These are phyloP conservation scores for Chlorops oryzae DNA, from an alignment of 1,140 invertebrate species.

Conservation along the genomic window DNA sequence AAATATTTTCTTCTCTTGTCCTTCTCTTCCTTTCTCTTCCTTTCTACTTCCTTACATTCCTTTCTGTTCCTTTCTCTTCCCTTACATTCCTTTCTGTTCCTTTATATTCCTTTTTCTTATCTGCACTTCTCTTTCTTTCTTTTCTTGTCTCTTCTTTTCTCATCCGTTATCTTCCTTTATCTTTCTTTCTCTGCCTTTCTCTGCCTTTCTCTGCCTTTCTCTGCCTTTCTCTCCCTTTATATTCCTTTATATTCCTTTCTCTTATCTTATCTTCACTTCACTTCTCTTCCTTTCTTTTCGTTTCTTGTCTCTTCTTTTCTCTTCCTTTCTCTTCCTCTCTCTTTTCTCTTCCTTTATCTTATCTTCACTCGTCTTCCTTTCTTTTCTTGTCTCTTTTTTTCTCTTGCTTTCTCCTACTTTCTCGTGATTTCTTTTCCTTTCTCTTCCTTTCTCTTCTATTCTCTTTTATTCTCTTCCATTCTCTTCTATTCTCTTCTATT, in stretches of 20 bases:
- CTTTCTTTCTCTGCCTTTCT: not conserved
- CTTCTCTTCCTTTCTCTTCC: not conserved
- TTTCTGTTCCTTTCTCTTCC: not conserved
- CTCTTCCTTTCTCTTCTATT: not conserved
- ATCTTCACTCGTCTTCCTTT: not conserved
- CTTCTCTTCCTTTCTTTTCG: slow-evolving; percentile 10
- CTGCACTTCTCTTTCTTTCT: not conserved
- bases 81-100: not conserved
- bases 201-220: not conserved
- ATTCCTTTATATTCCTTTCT: not conserved
- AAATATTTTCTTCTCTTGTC: too few relatives aligned
- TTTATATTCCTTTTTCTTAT: not conserved
- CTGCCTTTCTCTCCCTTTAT: not conserved
- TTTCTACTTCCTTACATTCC: not conserved
- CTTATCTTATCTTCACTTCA: slow-evolving; percentile 12
- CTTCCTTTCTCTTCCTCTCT: not conserved
- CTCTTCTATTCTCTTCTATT: not conserved
- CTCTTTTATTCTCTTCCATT: not conserved
- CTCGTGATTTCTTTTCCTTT: not conserved
- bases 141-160: not conserved
- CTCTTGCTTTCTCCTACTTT: not conserved
- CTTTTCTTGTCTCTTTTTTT: not conserved
- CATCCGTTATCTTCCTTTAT: not conserved
- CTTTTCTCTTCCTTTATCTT: not conserved
- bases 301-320: not conserved